Conservation (phyloP, 2,888 invertebrate genomes). For the Cataglyphis albicans region DNA sequence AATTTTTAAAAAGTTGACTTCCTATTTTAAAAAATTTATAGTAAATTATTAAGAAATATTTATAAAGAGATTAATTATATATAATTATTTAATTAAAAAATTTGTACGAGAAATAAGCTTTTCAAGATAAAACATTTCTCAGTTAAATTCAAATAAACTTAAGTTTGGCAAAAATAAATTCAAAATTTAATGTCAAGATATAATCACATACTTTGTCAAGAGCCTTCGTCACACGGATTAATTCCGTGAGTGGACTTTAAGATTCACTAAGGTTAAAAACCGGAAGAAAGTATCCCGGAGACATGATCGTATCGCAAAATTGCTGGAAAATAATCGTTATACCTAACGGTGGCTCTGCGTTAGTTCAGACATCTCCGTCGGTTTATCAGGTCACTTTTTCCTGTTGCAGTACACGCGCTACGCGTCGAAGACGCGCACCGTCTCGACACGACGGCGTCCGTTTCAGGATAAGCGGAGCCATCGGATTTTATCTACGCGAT, state of each 20-base stretch:
- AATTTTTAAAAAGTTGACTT: neutral
- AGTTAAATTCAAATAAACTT: neutral
- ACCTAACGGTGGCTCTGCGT: constrained; percentile 33
- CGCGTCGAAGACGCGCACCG: constrained; percentile 25
- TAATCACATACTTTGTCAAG: neutral
- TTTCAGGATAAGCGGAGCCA: constrained; percentile 31
- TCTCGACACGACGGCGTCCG: constrained; percentile 33
- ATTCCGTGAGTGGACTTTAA: neutral
- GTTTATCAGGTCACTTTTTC: constrained; percentile 46
- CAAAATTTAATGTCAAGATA: neutral
- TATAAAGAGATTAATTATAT: neutral
- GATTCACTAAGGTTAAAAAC: neutral
- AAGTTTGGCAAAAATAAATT: neutral
- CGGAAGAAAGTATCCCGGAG: constrained; percentile 5
- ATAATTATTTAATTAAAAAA: neutral
- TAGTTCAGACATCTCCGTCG: constrained; percentile 39
- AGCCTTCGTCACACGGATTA: neutral
- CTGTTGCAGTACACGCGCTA: constrained; percentile 11
- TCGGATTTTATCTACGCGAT: constrained; percentile 27
- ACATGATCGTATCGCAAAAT: constrained; percentile 17
- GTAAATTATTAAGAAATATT: neutral
- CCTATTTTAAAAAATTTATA: neutral
- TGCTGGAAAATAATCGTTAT: constrained; percentile 52
- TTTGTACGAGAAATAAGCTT: neutral
- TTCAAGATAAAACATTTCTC: neutral